These are phyloP conservation scores for Bugula neritina DNA, from an alignment of 2,888 invertebrate species.

Conservation along the genomic window DNA sequence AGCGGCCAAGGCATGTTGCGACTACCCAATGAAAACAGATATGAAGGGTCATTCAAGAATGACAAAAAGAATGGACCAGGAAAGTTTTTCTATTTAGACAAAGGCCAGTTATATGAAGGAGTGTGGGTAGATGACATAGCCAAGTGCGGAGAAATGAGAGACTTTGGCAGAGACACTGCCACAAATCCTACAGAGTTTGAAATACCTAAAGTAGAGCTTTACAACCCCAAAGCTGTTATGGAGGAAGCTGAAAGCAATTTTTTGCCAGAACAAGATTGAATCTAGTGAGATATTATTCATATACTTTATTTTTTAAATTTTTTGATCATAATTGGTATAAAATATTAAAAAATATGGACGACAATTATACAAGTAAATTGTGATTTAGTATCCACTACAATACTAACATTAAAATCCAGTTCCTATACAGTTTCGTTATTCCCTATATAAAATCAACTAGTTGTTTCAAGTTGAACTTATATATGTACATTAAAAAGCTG, in stretches of 20 bases:
- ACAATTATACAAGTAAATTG: too few relatives aligned
- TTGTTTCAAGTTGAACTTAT: too few relatives aligned
- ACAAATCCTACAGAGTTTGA: conserved; percentile 49
- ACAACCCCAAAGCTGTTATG: conserved; percentile 42
- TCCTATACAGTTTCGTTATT: too few relatives aligned
- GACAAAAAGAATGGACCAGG: conserved; percentile 54
- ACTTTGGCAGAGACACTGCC: conserved; percentile 50
- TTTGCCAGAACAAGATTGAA: conserved; percentile 43
- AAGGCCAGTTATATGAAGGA: conserved; percentile 53
- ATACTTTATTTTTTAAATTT: neutral
- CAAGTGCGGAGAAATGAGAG: conserved; percentile 53
- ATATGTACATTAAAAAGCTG: too few relatives aligned
- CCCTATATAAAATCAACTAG: too few relatives aligned
- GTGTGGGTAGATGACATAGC: conserved; percentile 53
- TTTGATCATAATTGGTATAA: too few relatives aligned
- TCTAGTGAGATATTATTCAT: too few relatives aligned
- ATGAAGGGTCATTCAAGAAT: conserved; percentile 53
- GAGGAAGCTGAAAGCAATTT: conserved; percentile 46
- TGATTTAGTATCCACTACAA: too few relatives aligned
- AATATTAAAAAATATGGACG: too few relatives aligned
- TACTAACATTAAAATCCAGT: too few relatives aligned
- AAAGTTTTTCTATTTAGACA: conserved; percentile 52
- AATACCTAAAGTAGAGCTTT: conserved; percentile 43
- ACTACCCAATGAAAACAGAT: conserved; percentile 52
- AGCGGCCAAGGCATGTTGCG: conserved; percentile 53